Conservation (phyloP, 2,888 invertebrate genomes). For the Balanococcus diminutus region DNA sequence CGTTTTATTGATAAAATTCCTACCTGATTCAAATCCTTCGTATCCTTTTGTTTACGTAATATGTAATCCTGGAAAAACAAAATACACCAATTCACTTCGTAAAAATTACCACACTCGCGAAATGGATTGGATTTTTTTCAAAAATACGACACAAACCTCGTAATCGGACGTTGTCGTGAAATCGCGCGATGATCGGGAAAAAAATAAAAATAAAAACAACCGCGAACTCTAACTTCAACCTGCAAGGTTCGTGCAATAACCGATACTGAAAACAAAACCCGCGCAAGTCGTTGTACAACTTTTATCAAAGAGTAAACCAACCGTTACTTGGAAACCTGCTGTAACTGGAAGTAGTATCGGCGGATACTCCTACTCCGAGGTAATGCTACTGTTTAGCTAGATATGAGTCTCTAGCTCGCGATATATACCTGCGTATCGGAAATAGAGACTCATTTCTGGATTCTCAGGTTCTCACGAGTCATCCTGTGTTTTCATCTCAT, state of each 20-base stretch:
- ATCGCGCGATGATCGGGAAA: not conserved
- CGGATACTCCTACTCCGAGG: conserved; percentile 24
- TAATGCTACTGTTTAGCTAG: not conserved
- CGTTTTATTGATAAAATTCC: not conserved
- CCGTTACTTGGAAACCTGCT: conserved; percentile 36
- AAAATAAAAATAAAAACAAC: not conserved
- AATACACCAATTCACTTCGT: not conserved
- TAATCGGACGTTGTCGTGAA: not conserved
- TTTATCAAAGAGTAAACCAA: conserved; percentile 43
- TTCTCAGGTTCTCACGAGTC: not conserved
- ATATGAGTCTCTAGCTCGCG: not conserved
- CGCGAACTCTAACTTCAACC: conserved; percentile 16
- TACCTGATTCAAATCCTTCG: not conserved
- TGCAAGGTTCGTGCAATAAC: not conserved
- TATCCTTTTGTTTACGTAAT: not conserved
- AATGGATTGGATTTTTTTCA: not conserved
- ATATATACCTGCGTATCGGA: not conserved
- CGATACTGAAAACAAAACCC: conserved; percentile 26
- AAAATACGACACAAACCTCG: not conserved
- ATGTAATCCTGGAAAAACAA: not conserved
- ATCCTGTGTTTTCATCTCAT: not conserved
- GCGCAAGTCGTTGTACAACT: conserved; percentile 31
- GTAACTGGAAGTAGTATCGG: conserved; percentile 12
- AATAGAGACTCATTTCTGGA: not conserved
- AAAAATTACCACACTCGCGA: not conserved